These are phyloP conservation scores for Lordiphosa andalusiaca DNA, from an alignment of 2,888 invertebrate genomes.

Conservation along the genomic window DNA sequence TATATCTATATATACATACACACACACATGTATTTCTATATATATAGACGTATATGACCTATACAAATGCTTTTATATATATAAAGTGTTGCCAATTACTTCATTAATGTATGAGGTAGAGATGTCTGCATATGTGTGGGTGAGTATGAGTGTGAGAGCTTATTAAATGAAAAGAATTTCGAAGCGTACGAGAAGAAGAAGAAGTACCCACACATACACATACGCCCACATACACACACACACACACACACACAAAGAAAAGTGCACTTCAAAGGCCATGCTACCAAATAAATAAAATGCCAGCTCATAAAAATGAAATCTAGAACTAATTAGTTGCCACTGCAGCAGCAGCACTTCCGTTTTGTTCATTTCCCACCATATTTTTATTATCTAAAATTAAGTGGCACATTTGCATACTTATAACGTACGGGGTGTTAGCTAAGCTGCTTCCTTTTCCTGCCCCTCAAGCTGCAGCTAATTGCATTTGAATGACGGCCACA, in stretches of 20 bases:
- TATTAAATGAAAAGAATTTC: constrained; percentile 41
- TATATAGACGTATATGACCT: constrained; percentile 52
- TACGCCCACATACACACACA: constrained; percentile 19
- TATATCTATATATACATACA: constrained; percentile 33
- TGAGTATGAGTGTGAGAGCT: constrained; percentile 71
- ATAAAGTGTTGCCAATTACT: constrained; percentile 75
- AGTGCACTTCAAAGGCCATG: constrained; percentile 29
- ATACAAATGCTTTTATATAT: constrained; percentile 41
- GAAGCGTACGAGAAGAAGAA: constrained; percentile 27
- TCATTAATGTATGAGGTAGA: constrained; percentile 74
- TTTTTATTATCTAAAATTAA: constrained; percentile 66
- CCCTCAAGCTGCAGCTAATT: constrained; percentile 69
- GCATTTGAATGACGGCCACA: constrained; percentile 37
- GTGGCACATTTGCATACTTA: constrained; percentile 52
- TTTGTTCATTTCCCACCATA: constrained; percentile 39
- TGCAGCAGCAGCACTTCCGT: constrained; percentile 57
- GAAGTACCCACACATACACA: constrained; percentile 48
- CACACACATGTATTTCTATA: constrained; percentile 41
- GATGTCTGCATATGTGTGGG: constrained; percentile 76
- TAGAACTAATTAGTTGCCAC: constrained; percentile 65
- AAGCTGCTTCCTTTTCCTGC: constrained; percentile 68
- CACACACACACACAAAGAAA: constrained; percentile 10
- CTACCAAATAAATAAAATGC: constrained; percentile 54
- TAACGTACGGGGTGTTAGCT: constrained; percentile 44
- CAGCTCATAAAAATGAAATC: constrained; percentile 52